Evolutionary conservation across 1,140 invertebrate species (phyloP), one percentile per base, ranked within the genome.

Genomic region (Cotesia chilonis): DNA sequence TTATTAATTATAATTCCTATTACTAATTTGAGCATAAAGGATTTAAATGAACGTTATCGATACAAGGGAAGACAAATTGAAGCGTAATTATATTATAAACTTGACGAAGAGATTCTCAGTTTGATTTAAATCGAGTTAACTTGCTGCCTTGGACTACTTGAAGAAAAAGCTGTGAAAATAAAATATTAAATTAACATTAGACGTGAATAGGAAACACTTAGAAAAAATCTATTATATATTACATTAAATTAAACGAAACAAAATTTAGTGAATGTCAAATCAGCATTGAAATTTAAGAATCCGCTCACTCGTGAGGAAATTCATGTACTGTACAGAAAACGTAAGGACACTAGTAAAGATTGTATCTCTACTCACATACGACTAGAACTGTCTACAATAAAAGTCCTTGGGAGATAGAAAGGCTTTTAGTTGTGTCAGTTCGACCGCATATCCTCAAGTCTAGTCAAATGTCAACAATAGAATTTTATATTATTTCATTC

Each of bases 51-150:
- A 0, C 20, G 17, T 57, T 35, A 65, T 71, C 28, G 36, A 57
- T 28, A 51, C 17, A 20, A 14, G 5, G 35, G 54, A 57, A 52
- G 35, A 14, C 70, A n/a, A 59, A 51, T 64, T 38, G 20, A 17
- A 37, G 35, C 4, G 63, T 66, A 71, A 71, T 37, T 55, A 17
- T 14, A 17, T 71, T 71, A 71, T 66, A 4, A 35, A 41, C 52
- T 55, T 17, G 1, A 65, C 28, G 12, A 64, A 47, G 55, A 28
- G n/a, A 41, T 55, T 71, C 61, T 65, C 47, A 66, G 63, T 57
- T 66, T 51, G 4, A 20, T 47, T 35, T 54, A 37, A 71, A 71
- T 71, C 65, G 61, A 66, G 63, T 71, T 71, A 66, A 66, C 17
- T 35, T 47, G 41, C 47, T 65, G 52, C 51, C 54, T 47, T 47